Conservation (phyloP, 2,797 vertebrate species). For the Apodemus agrarius region DNA sequence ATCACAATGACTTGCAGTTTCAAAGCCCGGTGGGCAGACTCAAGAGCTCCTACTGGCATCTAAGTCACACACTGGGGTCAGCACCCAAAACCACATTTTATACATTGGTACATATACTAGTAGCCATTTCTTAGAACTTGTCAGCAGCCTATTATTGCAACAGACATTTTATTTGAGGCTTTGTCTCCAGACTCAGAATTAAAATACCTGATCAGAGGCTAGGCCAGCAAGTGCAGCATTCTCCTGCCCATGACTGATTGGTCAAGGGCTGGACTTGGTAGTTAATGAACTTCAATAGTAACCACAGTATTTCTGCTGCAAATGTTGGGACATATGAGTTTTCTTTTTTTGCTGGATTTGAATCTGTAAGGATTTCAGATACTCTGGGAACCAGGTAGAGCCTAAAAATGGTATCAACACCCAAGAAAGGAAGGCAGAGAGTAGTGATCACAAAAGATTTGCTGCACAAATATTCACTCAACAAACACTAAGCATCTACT, state of each 20-base stretch:
- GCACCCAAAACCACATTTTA: constrained; percentile 19
- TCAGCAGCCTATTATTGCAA: not conserved
- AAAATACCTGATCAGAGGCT: constrained; percentile 32
- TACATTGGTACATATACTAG: not conserved
- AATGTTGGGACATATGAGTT: constrained; percentile 44
- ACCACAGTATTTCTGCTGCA: constrained; percentile 31
- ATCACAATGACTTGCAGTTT: constrained; percentile 20
- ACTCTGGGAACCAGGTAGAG: constrained; percentile 13
- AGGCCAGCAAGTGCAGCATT: constrained; percentile 31
- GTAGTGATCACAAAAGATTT: not conserved
- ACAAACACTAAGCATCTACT: not conserved
- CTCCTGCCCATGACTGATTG: not conserved
- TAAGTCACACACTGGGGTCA: not conserved
- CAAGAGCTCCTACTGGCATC: not conserved
- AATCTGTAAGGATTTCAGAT: constrained; percentile 59
- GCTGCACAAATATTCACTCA: not conserved
- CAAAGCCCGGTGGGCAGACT: not conserved
- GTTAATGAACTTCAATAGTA: constrained; percentile 54
- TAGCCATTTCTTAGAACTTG: not conserved
- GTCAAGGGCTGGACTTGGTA: constrained; percentile 8
- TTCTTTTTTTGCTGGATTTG: constrained; percentile 34
- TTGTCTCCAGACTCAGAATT: constrained; percentile 46
- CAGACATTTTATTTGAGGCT: constrained; percentile 27
- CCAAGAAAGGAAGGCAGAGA: constrained; percentile 34
- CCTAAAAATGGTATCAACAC: constrained; percentile 34